Evolutionary conservation across 2,797 vertebrate species (phyloP).

Genomic region (Crocodylus rhombifer): DNA sequence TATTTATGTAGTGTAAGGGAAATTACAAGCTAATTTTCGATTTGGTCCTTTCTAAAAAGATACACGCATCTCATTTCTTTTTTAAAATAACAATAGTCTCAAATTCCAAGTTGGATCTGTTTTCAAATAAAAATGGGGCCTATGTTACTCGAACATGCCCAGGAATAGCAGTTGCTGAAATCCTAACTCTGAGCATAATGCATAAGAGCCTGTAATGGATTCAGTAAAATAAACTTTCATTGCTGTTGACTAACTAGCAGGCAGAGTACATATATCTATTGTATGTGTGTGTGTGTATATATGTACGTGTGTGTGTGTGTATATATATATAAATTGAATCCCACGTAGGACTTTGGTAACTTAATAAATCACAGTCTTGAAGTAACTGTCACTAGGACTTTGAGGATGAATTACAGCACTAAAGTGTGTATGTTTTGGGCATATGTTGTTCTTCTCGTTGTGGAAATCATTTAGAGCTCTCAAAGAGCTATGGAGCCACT

Average conservation of each 20-base stretch:
- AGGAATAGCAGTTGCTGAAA: background rate
- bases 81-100: background rate
- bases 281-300: no score
- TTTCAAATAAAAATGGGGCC: background rate
- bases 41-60: background rate
- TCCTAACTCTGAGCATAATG: background rate
- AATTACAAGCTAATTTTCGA: background rate
- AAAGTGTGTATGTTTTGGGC: background rate
- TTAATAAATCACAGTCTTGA: background rate
- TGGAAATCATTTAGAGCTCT: background rate
- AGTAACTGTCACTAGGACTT: background rate
- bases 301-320: no score
- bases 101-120: background rate
- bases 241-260: background rate
- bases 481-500: background rate
- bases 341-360: background rate
- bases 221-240: background rate
- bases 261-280: background rate
- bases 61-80: background rate
- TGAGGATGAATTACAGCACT: background rate
- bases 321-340: background rate
- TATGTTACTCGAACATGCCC: background rate
- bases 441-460: fast-evolving
- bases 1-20: background rate
- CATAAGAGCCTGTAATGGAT: background rate